These are phyloP conservation scores for Myiozetetes cayanensis DNA, from an alignment of 2,113 vertebrate species.

Conservation along the genomic window DNA sequence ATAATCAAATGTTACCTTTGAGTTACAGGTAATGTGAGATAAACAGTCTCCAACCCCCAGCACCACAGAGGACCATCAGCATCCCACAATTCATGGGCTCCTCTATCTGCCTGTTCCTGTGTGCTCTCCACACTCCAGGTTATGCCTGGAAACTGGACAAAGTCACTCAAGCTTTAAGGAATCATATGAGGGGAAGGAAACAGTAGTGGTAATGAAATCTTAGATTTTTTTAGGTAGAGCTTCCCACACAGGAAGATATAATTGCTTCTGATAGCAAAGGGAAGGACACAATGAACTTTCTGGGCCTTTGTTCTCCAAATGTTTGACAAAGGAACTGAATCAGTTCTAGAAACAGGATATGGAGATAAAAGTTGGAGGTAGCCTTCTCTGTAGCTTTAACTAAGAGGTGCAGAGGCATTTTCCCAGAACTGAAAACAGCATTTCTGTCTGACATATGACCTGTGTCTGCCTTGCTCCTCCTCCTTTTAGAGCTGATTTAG, in stretches of 20 bases:
- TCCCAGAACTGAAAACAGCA: neutral
- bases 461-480: neutral
- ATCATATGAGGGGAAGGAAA: neutral
- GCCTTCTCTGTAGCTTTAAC: neutral
- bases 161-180: neutral
- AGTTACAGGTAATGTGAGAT: neutral
- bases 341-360: neutral
- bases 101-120: rapidly evolving
- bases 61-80: neutral
- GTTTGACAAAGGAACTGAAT: neutral
- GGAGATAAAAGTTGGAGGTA: neutral
- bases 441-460: neutral
- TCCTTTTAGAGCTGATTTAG: neutral
- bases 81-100: neutral
- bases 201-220: neutral
- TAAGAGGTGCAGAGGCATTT: neutral
- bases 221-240: neutral
- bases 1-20: neutral
- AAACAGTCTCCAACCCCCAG: neutral
- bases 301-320: neutral
- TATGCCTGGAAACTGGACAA: neutral
- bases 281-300: neutral
- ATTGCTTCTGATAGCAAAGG: neutral
- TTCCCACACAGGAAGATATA: neutral
- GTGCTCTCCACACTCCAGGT: neutral